Base-by-base conservation (phyloP, 2,113 vertebrate species). In the Pelecanus crispus region DNA sequence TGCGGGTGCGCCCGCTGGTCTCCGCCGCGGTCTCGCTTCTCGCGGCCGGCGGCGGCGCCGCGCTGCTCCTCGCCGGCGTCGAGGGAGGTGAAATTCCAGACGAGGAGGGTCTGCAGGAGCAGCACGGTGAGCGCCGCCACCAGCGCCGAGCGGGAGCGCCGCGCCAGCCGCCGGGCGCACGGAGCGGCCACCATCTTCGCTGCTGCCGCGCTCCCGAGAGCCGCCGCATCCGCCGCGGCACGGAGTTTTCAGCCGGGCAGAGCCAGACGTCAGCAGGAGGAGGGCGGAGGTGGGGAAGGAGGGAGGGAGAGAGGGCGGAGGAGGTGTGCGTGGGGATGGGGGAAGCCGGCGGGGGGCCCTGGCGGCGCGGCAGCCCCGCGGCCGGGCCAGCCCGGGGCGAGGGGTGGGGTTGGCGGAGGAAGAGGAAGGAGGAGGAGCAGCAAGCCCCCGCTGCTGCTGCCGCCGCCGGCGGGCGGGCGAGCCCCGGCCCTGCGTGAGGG, bases 81-180 rank as follows among this genome's bases (percentile, higher is more conserved):
- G 53, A 99, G 98, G 98, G 98, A 99, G 97, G 98, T 99, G 98
- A 99, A 99, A 98, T 99, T 99, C 99, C 99, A 99, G 96, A 99
- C 98, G 62, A 99, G 98, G 92, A 99, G 98, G 75, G 99, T 99
- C 98, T 99, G 99, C 96, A 99, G 97, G 90, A 99, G 98, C 97
- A 99, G 97, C 94, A 99, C 98, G 29, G 98, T 98, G 95, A 99
- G 99, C 86, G 99, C 99, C 83, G 98, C 98, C 34, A 99, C 98
- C 85, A 99, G 97, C 96, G 99, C 99, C 96, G 99, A 99, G 96
- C 98, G 98, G 77, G 99, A 99, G 91, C 99, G 99, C 96, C 99
- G 98, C 96, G 98, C 98, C 98, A 99, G 96, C 98, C 98, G 98
- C 97, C 99, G 99, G 97, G 98, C 98, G 94, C 99, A 99, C 97